Conservation (phyloP, 2,888 invertebrate genomes). For the Linnaemya tessellans region DNA sequence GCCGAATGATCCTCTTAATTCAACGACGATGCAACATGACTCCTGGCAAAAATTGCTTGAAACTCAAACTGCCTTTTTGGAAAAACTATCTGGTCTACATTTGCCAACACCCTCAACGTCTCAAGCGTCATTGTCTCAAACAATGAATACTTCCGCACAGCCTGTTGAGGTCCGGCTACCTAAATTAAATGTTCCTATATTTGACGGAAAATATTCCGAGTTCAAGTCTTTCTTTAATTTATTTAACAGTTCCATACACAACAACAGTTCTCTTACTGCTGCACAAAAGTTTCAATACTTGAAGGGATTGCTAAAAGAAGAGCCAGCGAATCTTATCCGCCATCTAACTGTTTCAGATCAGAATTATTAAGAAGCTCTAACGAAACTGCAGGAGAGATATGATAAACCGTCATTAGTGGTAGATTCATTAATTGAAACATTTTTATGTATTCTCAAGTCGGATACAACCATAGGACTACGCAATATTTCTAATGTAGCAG, state of each 20-base stretch:
- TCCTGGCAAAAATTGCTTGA: slow-evolving; percentile 21
- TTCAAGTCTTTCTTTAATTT: too few species aligned
- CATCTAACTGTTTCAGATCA: too few species aligned
- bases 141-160: background rate
- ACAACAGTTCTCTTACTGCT: too few species aligned
- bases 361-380: slow-evolving; percentile 59
- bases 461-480: slow-evolving; percentile 1
- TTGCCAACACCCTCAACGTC: background rate
- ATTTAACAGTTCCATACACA: too few species aligned
- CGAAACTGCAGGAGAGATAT: slow-evolving; percentile 49
- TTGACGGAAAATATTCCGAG: slow-evolving; percentile 55
- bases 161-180: slow-evolving; percentile 54
- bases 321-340: too few species aligned
- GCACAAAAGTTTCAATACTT: too few species aligned
- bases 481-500: slow-evolving; percentile 38
- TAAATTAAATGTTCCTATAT: slow-evolving; percentile 27
- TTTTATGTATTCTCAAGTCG: too few species aligned
- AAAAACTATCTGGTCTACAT: slow-evolving; percentile 3
- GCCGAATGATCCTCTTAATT: background rate
- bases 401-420: slow-evolving; percentile 57
- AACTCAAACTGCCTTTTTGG: slow-evolving; percentile 13
- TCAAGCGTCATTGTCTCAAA: slow-evolving; percentile 1
- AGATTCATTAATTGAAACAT: slow-evolving; percentile 60
- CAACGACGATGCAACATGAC: slow-evolving; percentile 37
- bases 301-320: too few species aligned